These are phyloP conservation scores for Agriopis aurantiaria DNA, from an alignment of 2,888 invertebrate species.

Conservation along the genomic window DNA sequence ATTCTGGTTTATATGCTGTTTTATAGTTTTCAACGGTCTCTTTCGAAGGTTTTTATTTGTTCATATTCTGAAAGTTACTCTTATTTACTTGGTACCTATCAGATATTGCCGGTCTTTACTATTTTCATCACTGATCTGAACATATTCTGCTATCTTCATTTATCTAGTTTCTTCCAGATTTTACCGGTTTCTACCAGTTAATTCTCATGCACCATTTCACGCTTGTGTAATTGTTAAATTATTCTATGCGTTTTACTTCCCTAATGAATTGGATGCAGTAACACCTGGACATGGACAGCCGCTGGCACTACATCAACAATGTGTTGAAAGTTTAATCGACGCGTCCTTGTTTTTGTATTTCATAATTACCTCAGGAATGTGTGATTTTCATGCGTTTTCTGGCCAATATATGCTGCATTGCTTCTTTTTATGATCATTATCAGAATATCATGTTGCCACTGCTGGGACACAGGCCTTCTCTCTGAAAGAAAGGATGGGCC, in stretches of 20 bases:
- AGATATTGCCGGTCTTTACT: background rate
- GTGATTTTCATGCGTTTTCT: constrained; percentile 19
- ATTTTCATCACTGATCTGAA: background rate
- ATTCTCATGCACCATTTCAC: background rate
- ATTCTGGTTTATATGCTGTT: no score
- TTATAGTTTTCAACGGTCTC: no score
- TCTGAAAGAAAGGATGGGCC: no score
- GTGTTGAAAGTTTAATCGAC: constrained; percentile 31
- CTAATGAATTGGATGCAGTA: constrained; percentile 14
- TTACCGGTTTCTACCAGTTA: background rate
- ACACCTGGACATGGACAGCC: constrained; percentile 16
- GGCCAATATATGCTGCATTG: background rate
- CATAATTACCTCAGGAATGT: constrained; percentile 5
- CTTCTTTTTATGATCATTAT: no score
- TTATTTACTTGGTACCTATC: no score
- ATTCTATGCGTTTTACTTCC: constrained; percentile 16
- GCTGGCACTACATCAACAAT: constrained; percentile 27
- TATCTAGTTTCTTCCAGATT: background rate
- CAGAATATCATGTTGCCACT: no score
- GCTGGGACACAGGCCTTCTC: no score
- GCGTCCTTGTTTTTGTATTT: constrained; percentile 16
- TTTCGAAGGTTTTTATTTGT: no score
- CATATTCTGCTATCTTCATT: background rate
- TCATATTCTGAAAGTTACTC: no score
- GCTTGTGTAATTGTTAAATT: constrained; percentile 1